Base-by-base conservation (phyloP, 2,797 vertebrate species). In the Xiphorhynchus erythropygius region DNA sequence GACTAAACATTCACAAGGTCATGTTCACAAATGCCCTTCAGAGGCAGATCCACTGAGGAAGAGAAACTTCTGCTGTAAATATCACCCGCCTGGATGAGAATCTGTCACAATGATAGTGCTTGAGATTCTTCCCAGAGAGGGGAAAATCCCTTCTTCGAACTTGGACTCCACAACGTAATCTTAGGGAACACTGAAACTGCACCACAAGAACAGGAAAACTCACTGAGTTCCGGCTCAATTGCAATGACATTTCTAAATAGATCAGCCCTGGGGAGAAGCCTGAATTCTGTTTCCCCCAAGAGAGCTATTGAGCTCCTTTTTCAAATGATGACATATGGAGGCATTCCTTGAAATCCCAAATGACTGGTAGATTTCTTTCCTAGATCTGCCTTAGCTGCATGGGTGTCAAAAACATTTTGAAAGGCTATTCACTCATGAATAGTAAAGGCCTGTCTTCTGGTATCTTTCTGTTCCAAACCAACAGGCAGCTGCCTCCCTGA, bases 301-400 rank as follows among this genome's bases (percentile, higher is more conserved):
- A 70, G 84, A 78, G 23, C 47, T 46, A 19, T 8, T 42, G 59
- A 73, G 50, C 44, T 91, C 17, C 4, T 88, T 91, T 91, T 69
- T 33, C 41, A 69, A 44, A 73, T 46, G 37, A 63, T 76, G 69
- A 65, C 46, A 63, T 49, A 46, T 6, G 39, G 69, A 92, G 49
- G 47, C 79, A 74, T 88, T 88, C 83, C 91, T 96, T 91, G 91
- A 92, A 92, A 93, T 93, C 84, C 69, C 79, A 88, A 82, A 86
- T 4, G n/a, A 30, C 70, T 70, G 33, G 42, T 33, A 82, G 70
- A 74, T 84, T 91, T 70, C 44, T 91, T 76, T 37, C 33, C 7
- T 59, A 17, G 15, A 56, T 90, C 67, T 76, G 65, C 79, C 53
- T 84, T 60, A 88, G 49, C 76, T 94, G 47, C 77, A 70, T 30